These are phyloP conservation scores for Polydrusus tereticollis DNA, from an alignment of 2,888 invertebrate genomes.

Conservation along the genomic window DNA sequence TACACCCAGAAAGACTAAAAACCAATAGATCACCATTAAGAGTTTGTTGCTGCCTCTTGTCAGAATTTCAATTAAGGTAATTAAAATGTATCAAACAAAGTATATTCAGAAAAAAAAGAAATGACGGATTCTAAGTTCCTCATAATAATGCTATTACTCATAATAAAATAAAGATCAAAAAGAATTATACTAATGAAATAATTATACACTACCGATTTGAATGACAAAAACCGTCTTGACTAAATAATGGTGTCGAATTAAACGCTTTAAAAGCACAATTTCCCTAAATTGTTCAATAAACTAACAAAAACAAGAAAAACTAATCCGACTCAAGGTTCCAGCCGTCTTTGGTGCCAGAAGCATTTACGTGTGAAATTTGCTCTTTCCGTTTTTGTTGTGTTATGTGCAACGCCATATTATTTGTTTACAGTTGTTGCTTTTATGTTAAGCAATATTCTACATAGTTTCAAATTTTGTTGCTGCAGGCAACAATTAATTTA, in stretches of 20 bases:
- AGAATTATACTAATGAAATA: conserved; percentile 16
- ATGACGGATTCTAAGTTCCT: not conserved
- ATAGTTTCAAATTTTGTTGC: not conserved
- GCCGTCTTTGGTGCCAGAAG: conserved; percentile 25
- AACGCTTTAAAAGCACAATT: conserved; percentile 48
- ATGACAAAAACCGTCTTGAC: conserved; percentile 7
- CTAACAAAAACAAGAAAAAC: conserved; percentile 37
- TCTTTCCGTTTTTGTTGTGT: conserved; percentile 34
- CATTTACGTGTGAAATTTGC: conserved; percentile 38
- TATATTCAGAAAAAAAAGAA: not conserved
- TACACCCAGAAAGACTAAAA: too few relatives aligned
- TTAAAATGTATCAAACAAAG: not conserved
- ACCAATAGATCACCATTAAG: too few relatives aligned
- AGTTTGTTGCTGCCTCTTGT: too few relatives aligned
- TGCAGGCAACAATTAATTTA: not conserved
- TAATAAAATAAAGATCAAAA: not conserved
- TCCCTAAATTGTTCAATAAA: conserved; percentile 49
- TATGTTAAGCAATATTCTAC: not conserved
- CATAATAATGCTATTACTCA: not conserved
- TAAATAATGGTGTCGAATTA: conserved; percentile 42
- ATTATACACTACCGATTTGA: conserved; percentile 15
- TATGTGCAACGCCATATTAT: conserved; percentile 5
- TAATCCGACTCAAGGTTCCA: conserved; percentile 17
- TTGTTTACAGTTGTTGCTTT: conserved; percentile 1
- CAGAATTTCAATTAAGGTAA: too few relatives aligned